These are phyloP conservation scores for Drosophila ambigua DNA, from an alignment of 1,140 invertebrate species.

Conservation along the genomic window DNA sequence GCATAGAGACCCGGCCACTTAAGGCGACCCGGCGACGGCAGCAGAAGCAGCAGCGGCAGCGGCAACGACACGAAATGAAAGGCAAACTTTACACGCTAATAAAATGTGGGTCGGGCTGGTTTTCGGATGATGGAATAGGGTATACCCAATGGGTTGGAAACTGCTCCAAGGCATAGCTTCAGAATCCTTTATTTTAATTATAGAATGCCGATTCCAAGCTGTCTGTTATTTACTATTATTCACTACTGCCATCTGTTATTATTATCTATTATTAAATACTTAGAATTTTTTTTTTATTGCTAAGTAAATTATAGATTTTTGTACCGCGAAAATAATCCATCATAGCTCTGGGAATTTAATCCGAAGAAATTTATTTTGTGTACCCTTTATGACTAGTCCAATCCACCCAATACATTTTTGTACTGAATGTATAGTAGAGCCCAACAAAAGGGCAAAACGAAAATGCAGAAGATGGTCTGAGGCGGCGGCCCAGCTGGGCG, in stretches of 20 bases:
- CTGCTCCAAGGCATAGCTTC: too few relatives aligned
- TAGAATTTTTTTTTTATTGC: too few relatives aligned
- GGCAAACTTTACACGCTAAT: slow-evolving; percentile 76
- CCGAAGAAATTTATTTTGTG: too few relatives aligned
- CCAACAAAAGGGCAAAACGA: slow-evolving; percentile 25
- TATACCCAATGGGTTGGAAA: not conserved
- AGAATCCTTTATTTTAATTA: too few relatives aligned
- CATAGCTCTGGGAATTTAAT: too few relatives aligned
- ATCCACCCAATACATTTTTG: not conserved
- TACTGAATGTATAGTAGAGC: not conserved
- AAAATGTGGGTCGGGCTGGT: slow-evolving; percentile 35
- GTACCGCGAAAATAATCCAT: too few relatives aligned
- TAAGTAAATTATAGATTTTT: too few relatives aligned
- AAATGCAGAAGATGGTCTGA: slow-evolving; percentile 4
- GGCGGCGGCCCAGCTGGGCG: slow-evolving; percentile 51
- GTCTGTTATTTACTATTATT: too few relatives aligned
- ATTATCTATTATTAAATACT: too few relatives aligned
- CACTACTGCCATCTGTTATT: too few relatives aligned
- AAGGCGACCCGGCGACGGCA: slow-evolving; percentile 44
- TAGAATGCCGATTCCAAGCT: too few relatives aligned
- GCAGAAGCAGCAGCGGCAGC: not conserved
- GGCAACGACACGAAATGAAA: slow-evolving; percentile 60
- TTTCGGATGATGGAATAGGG: not conserved
- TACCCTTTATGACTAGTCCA: not conserved
- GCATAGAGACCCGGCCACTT: slow-evolving; percentile 66